A percentile compares a stretch with the other conserved stretches of the same genome.
These are phyloP conservation scores for Trogon surrucura DNA, from an alignment of 2,113 vertebrate species.

Conservation along the genomic window DNA sequence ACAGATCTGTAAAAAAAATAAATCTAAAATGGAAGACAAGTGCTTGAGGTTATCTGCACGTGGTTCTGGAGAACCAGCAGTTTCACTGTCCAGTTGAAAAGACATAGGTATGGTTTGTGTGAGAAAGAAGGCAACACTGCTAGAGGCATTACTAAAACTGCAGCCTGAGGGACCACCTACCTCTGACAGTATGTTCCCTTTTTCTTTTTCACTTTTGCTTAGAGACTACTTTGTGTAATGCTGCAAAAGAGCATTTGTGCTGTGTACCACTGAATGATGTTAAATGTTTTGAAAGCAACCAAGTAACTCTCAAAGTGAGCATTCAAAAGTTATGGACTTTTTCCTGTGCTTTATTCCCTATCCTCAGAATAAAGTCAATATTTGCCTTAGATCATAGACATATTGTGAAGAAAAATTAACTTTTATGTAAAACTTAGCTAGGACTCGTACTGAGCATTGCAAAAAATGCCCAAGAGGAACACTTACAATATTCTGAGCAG, in stretches of 20 bases:
- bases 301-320: neutral
- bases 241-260: neutral
- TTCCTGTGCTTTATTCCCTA: neutral
- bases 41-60: neutral
- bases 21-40: neutral
- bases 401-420: neutral
- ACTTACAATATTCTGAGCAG: neutral
- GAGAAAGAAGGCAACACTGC: neutral
- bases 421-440: neutral
- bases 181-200: neutral
- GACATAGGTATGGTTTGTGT: fast-evolving
- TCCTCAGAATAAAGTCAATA: neutral
- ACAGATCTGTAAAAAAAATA: neutral
- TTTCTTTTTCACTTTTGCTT: neutral
- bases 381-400: neutral
- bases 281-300: neutral
- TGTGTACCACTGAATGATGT: neutral
- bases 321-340: neutral
- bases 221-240: neutral
- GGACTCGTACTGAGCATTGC: neutral
- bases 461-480: neutral
- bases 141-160: neutral
- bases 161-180: neutral
- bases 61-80: neutral
- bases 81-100: neutral